Evolutionary conservation across 2,888 invertebrate species (phyloP).

Genomic region (Cosmorhoe ocellata): DNA sequence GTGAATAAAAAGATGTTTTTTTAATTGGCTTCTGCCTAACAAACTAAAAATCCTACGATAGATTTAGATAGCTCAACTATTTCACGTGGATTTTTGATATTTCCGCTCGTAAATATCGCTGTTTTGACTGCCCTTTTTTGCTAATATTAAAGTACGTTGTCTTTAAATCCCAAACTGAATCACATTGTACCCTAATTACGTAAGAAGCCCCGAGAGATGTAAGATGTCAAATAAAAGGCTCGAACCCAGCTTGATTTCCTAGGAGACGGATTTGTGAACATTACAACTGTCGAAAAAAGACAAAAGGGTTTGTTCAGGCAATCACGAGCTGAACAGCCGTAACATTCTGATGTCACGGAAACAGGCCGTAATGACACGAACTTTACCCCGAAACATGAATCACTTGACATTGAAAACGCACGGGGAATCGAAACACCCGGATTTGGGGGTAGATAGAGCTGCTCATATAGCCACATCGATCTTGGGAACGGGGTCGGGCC

Average conservation of each 20-base stretch:
- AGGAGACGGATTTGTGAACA: constrained; percentile 10
- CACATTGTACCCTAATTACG: background rate
- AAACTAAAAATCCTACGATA: too few species aligned
- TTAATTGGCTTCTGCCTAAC: too few species aligned
- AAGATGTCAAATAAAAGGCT: background rate
- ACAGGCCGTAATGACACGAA: constrained; percentile 58
- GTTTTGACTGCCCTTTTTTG: too few species aligned
- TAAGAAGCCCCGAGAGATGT: background rate
- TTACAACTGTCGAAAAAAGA: constrained; percentile 16
- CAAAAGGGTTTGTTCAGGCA: constrained; percentile 21
- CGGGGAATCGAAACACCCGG: constrained; percentile 58
- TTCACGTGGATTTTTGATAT: too few species aligned
- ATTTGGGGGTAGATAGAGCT: constrained; percentile 60
- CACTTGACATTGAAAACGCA: constrained; percentile 79
- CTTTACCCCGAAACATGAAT: constrained; percentile 59
- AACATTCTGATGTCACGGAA: constrained; percentile 63
- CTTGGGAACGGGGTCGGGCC: constrained; percentile 71
- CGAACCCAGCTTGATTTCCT: constrained; percentile 3
- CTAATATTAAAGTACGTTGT: too few species aligned
- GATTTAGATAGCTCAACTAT: too few species aligned
- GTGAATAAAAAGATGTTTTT: too few species aligned
- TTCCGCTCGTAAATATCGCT: too few species aligned
- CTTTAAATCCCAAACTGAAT: too few species aligned
- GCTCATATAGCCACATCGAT: constrained; percentile 74
- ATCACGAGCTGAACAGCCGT: constrained; percentile 36